Evolutionary conservation across 2,113 vertebrate species (phyloP), one percentile per base, ranked within the genome.

Genomic region (Pontoporia blainvillei): DNA sequence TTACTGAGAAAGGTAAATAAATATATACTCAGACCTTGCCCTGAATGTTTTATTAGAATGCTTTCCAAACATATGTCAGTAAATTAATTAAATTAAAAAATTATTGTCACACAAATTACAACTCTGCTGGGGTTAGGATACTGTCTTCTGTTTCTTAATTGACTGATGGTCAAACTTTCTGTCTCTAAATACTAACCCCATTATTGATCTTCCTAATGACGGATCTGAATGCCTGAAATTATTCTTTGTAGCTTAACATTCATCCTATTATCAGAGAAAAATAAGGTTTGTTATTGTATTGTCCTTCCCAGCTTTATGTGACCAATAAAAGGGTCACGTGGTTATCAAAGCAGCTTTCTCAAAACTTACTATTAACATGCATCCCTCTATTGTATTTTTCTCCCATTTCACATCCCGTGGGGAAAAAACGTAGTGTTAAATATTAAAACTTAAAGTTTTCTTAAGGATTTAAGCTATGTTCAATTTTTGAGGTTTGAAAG

Each of bases 361-460:
- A 86, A 49, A 76, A 78, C 67, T 82, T 72, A 95, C 86, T 85
- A 89, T 57, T 78, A 82, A 84, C 36, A 76, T 49, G 20, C 54
- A 61, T 36, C 36, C 82, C 41, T 84, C 69, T 73, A 49, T 10
- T 90, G 4, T 9, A 57, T 13, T 82, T 94, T 87, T 96, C 39
- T 46, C 34, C 62, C 6, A 69, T 61, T 73, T 84, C 72, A 95
- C 14, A 86, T 41, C 25, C n/a, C 72, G 71, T 97, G 90, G 93
- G 93, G 79, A 76, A 96, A 92, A 81, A 36, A 4, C 46, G 61
- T 41, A 91, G 7, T 57, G 57, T 93, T 94, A 95, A 97, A 84
- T 64, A 93, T 87, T 95, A 93, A 96, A 96, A 86, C 9, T 64
- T 93, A 31, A 90, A 91, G 57, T 86, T 29, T 85, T 94, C 52